Base-by-base conservation (phyloP, 2,797 vertebrate species). In the Remorina albescens region DNA sequence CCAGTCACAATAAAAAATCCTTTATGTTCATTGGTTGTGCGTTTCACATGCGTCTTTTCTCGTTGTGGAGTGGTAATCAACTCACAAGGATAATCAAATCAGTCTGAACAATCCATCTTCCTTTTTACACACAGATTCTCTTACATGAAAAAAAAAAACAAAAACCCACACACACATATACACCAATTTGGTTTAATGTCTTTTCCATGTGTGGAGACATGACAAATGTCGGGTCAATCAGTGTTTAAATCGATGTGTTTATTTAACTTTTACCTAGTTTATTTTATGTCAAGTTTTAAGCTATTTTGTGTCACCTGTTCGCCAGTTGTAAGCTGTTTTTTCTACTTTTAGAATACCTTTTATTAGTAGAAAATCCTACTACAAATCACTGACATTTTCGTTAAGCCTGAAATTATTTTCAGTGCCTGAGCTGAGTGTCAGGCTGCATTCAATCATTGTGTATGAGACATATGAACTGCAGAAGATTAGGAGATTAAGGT, bases 161-260 rank as follows among this genome's bases (percentile, higher is more conserved):
- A 37, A 47, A n/a, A 64, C 59, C 11, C 21, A 19, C 37, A 47
- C 28, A 66, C 41, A 26, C 30, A 55, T 42, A 16, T 30, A 44
- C 21, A 62, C 61, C 50, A 18, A 67, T 62, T 28, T 64, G 0
- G 32, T 56, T 59, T 36, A 60, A 84, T 87, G 64, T 50, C 6
- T 83, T 82, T 87, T 78, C 69, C 81, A 63, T 61, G 51, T 68
- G 78, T 70, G 21, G 47, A 67, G 23, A 54, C 15, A 64, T 36
- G 21, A 18, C 23, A 66, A 60, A 55, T 62, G 26, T 61, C 23
- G 41, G 5, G 8, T 60, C 65, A 49, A 34, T 67, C n/a, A 2
- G n/a, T 28, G 13, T 60, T 67, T 71, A 61, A 49, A 34, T 67
- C n/a, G 2, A 18, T 28, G 13, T 60, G 64, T 71, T 54, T 46